Evolutionary conservation across 1,140 invertebrate species (phyloP), one percentile per base, ranked within the genome.

Genomic region (Pseudomyrmex sp.): DNA sequence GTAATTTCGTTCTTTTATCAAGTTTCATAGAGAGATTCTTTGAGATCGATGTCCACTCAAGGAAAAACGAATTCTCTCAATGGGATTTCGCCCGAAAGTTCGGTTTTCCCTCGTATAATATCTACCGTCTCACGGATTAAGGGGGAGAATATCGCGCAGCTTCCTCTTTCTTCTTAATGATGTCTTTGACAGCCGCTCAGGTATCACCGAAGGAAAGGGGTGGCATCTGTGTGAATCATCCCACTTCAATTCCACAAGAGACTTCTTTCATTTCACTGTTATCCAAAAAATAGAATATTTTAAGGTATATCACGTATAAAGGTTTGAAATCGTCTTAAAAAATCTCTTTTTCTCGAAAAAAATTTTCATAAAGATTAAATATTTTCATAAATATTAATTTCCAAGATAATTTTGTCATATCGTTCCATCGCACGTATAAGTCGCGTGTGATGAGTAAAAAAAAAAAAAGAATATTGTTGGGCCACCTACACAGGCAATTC

Each of bases 51-150:
- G 79, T 85, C 72, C 79, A 86, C 65, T 46, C 44, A 54, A 59
- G 54, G 10, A 8, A 66, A 8, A 61, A 59, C 54, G 15, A 72
- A 70, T 87, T 62, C 26, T 82, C 26, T 82, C 26, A 76, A 54
- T 63, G 46, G 46, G 48, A 75, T 87, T 87, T 79, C 52, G 18
- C 15, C 58, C 61, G 85, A 61, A 75, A 72, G 79, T 84, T 75
- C 85, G 23, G 58, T 84, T 84, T 66, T 52, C 70, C 72, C 76
- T 68, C 73, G 73, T 58, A 48, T 79, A 83, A 87, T 87, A 58
- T 84, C 83, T 59, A 61, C 65, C 54, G 10, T 35, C 44, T 48
- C 15, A 80, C 79, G 69, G 85, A 87, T 87, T 84, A 88, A 88
- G 76, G 85, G 35, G 80, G 20, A 72, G 76, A 82, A 50, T 23